Conservation (phyloP, 2,113 vertebrate genomes). For the Orcinus orca region DNA sequence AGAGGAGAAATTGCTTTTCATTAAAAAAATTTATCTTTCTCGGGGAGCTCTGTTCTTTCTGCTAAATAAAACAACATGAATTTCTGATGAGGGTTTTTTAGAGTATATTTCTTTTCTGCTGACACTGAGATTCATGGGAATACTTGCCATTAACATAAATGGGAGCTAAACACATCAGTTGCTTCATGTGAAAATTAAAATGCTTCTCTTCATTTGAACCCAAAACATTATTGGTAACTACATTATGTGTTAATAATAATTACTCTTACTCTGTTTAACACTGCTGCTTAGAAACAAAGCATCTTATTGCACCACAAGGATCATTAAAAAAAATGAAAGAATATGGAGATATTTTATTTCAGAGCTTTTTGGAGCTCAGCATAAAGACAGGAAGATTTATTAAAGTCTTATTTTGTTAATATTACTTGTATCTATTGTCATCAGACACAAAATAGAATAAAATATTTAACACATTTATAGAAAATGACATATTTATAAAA, state of each 20-base stretch:
- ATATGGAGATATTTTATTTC: background rate
- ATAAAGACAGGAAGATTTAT: constrained; percentile 6
- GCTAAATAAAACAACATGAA: constrained; percentile 63
- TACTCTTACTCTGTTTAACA: constrained; percentile 67
- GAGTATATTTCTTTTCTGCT: constrained; percentile 13
- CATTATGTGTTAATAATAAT: constrained; percentile 71
- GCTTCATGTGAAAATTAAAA: constrained; percentile 67
- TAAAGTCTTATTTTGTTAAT: constrained; percentile 19
- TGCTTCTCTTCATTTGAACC: constrained; percentile 53
- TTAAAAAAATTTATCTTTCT: constrained; percentile 56
- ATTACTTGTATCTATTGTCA: background rate
- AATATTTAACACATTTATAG: constrained; percentile 18
- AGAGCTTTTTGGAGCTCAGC: background rate
- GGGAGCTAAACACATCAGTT: constrained; percentile 60
- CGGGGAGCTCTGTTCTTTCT: constrained; percentile 26
- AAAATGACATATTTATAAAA: background rate
- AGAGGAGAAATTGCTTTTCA: constrained; percentile 44
- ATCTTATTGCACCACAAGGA: constrained; percentile 26
- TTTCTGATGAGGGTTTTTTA: constrained; percentile 61
- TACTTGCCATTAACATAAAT: constrained; percentile 72
- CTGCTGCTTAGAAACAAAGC: constrained; percentile 22
- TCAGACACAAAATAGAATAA: constrained; percentile 1
- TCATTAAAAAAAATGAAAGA: constrained; percentile 35
- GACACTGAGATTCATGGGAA: constrained; percentile 63
- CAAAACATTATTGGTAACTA: constrained; percentile 71